Base-by-base conservation (phyloP, 1,140 invertebrate species). In the Drosophila tsacasi region DNA sequence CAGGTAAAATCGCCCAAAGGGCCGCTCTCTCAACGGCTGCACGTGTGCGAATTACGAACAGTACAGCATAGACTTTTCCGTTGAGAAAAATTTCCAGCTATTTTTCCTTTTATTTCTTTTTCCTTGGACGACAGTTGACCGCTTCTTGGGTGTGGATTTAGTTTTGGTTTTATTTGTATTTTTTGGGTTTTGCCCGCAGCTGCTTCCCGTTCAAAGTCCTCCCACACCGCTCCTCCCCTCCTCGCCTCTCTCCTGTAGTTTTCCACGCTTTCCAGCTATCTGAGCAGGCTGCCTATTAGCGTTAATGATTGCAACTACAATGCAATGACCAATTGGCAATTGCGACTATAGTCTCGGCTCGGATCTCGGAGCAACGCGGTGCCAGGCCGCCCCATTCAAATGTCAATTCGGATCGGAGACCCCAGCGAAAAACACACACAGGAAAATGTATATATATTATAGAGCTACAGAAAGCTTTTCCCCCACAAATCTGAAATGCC, bases 271-370 rank as follows among this genome's bases (percentile, higher is more conserved):
- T 66, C 37, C 46, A 40, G 37, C 42, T 73, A 74, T 73, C 67
- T 55, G 67, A 27, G 57, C 54, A 46, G 74, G 64, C 57, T 52
- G 79, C 71, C 81, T 90, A 91, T 90, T 90, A 85, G 82, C 79
- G 86, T 79, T 90, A 91, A 90, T 90, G 86, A 90, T 85, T 90
- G 79, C 81, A 64, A 69, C 76, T 85, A 82, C 76, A 90, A 90
- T 82, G 86, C 85, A 85, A 71, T 90, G 86, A 90, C 85, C 85
- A 89, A 89, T 89, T 74, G 71, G 23, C 71, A 74, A 74, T 74
- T 74, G 71, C 71, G 57, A 73, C 71, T 74, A 60, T 65, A 60
- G 54, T 39, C 54, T 39, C 27, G 69, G 35, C 63, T 63, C 46
- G 58, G 37, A 37, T 76, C 73, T 74, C 68, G 83, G 78, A 35